phyloP scores from a whole-genome alignment of 2,888 invertebrate genomes.

The Achlya flavicornis region DNA sequence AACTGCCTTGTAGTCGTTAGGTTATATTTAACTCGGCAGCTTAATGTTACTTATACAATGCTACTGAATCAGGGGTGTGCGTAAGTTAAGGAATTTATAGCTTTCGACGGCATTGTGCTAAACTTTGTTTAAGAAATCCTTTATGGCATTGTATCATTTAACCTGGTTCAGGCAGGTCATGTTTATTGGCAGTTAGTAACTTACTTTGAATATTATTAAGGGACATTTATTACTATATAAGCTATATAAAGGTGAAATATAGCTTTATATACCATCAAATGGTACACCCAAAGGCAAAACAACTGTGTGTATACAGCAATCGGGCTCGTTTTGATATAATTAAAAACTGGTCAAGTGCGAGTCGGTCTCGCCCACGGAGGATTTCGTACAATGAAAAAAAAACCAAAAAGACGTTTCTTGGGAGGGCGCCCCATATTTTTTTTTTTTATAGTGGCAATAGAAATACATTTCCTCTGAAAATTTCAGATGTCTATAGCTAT shows the following conservation, averaged over 20 bases:
- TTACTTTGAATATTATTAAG: slow-evolving; percentile 18
- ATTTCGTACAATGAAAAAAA: no score
- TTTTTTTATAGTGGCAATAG: no score
- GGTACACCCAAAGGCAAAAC: no score
- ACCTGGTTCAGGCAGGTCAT: slow-evolving; percentile 50
- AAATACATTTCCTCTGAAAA: no score
- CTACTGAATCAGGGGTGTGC: slow-evolving; percentile 48
- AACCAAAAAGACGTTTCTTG: no score
- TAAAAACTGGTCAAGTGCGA: no score
- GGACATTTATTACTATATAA: background rate
- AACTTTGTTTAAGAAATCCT: slow-evolving; percentile 36
- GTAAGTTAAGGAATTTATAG: slow-evolving; percentile 41
- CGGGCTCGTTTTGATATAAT: no score
- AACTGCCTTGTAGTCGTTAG: slow-evolving; percentile 42
- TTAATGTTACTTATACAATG: slow-evolving; percentile 36
- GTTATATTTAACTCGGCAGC: slow-evolving; percentile 55
- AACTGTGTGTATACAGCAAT: no score
- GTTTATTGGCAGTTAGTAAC: slow-evolving; percentile 33
- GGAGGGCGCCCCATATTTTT: no score
- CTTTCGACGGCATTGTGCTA: slow-evolving; percentile 36
- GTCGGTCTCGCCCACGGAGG: no score
- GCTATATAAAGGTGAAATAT: background rate
- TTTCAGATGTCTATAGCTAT: no score
- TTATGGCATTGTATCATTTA: slow-evolving; percentile 35
- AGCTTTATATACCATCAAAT: background rate